Evolutionary conservation across 2,113 vertebrate species (phyloP).

Genomic region (Siniperca knerii): DNA sequence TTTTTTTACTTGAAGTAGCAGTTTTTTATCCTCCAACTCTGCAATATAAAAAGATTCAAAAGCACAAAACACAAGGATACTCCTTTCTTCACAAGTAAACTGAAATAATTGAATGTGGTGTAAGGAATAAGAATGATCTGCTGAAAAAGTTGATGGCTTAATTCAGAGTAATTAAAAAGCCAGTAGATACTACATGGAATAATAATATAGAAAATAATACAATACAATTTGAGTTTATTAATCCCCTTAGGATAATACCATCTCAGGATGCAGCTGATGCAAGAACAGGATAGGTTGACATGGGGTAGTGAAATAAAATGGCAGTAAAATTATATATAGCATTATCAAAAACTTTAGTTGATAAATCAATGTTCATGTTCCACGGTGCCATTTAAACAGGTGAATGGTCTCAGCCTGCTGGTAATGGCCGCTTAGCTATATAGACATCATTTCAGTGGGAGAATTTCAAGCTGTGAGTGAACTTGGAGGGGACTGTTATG

Average conservation of each 20-base stretch:
- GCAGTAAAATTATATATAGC: not conserved
- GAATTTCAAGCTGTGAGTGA: constrained; percentile 13
- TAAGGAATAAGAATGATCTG: not conserved
- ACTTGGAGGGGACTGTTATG: not conserved
- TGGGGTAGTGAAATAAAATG: not conserved
- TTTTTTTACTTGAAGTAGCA: not conserved
- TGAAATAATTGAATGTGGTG: not conserved
- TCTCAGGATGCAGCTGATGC: not conserved
- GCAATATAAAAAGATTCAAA: not conserved
- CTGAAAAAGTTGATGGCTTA: not conserved
- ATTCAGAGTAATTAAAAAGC: not conserved
- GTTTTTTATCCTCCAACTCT: not conserved
- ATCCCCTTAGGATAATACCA: not conserved
- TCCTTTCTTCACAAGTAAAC: not conserved
- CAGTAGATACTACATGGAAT: not conserved
- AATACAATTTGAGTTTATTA: not conserved
- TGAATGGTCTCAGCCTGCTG: not conserved
- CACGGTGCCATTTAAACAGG: constrained; percentile 15
- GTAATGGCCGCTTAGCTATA: constrained; percentile 2
- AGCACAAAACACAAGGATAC: not conserved
- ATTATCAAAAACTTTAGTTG: not conserved
- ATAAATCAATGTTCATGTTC: constrained; percentile 5
- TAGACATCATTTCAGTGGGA: constrained; percentile 1
- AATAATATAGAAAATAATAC: not conserved
- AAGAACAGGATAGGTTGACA: not conserved